Conservation (phyloP, 2,888 invertebrate genomes). For the Allygus modestus region DNA sequence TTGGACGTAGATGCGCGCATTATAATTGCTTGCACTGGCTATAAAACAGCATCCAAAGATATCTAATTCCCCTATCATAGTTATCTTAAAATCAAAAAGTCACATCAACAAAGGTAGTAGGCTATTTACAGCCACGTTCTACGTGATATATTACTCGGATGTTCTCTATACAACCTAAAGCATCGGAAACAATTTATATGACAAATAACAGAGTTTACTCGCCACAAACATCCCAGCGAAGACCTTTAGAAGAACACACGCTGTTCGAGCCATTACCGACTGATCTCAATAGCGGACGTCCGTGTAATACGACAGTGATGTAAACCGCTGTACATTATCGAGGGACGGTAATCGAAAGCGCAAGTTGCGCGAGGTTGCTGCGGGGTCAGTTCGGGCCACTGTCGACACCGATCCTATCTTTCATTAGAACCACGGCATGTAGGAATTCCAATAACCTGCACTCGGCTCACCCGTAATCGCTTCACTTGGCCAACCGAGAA, state of each 20-base stretch:
- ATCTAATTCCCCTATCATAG: too few relatives aligned
- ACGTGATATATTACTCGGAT: constrained; percentile 10
- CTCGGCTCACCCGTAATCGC: constrained; percentile 18
- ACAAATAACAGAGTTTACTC: constrained; percentile 27
- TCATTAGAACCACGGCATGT: constrained; percentile 60
- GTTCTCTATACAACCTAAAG: constrained; percentile 9
- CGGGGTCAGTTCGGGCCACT: constrained; percentile 45
- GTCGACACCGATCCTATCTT: constrained; percentile 60
- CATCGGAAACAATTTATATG: constrained; percentile 7
- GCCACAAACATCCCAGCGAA: constrained; percentile 20
- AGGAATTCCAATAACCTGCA: constrained; percentile 61
- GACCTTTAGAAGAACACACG: constrained; percentile 43
- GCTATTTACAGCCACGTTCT: not conserved
- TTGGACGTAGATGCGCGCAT: too few relatives aligned
- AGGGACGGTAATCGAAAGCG: constrained; percentile 44
- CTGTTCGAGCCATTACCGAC: constrained; percentile 38
- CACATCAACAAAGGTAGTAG: too few relatives aligned
- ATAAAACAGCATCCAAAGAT: too few relatives aligned
- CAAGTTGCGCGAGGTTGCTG: constrained; percentile 39
- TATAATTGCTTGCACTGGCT: too few relatives aligned
- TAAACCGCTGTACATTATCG: constrained; percentile 36
- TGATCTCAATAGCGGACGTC: not conserved
- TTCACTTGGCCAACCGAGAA: not conserved
- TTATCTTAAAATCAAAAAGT: too few relatives aligned
- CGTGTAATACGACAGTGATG: constrained; percentile 28